These are phyloP conservation scores for Pongo pygmaeus DNA, from an alignment of 2,113 vertebrate species.

Conservation along the genomic window DNA sequence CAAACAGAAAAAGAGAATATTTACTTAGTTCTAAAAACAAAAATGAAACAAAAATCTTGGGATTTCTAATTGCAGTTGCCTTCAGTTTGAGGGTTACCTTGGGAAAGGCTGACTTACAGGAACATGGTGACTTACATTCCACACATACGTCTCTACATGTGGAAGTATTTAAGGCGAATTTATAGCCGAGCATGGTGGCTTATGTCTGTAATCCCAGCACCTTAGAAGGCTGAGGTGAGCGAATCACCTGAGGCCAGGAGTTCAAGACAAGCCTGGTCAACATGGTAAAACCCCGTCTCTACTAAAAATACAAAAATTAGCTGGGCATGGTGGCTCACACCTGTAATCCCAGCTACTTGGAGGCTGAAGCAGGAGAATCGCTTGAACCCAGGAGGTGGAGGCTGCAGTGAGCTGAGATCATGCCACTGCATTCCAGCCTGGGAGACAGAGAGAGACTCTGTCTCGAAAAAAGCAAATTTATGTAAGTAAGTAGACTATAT, in stretches of 20 bases:
- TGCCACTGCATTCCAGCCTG: neutral
- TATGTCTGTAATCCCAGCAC: neutral
- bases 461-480: neutral
- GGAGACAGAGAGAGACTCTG: neutral
- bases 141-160: neutral
- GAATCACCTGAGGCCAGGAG: neutral
- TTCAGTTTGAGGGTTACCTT: neutral
- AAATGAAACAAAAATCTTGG: neutral
- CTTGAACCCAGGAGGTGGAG: neutral
- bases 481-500: neutral
- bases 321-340: too few species aligned
- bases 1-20: neutral
- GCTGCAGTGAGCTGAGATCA: neutral
- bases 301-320: neutral
- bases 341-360: neutral
- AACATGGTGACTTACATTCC: neutral
- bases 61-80: neutral
- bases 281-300: neutral
- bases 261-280: neutral
- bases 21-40: neutral
- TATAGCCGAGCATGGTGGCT: neutral
- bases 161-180: neutral
- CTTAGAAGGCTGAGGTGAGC: neutral
- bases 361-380: neutral
- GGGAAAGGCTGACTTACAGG: neutral